These are phyloP conservation scores for Pogoniulus pusillus DNA, from an alignment of 2,797 vertebrate genomes.

Conservation along the genomic window DNA sequence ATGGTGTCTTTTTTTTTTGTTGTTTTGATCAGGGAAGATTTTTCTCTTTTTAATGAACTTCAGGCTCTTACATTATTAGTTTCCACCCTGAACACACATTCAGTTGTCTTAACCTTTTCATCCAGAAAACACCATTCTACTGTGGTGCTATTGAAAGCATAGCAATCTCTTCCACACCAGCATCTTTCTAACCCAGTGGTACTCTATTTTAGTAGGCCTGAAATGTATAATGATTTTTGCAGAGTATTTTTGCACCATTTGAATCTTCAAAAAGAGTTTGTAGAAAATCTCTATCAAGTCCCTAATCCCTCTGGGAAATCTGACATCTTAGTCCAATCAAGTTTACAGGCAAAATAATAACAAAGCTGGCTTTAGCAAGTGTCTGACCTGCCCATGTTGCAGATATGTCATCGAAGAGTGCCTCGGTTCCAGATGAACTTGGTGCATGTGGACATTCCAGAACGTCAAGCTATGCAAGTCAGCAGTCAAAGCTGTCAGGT, in stretches of 20 bases:
- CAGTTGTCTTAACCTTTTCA: not conserved
- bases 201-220: not conserved
- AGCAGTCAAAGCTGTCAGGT: conserved; percentile 98
- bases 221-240: not conserved
- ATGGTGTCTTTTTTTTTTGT: too few species aligned
- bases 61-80: not conserved
- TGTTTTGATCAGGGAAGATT: too few species aligned
- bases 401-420: conserved; percentile 88
- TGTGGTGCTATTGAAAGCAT: not conserved
- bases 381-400: conserved; percentile 41
- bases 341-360: not conserved
- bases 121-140: not conserved
- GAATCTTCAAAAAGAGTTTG: not conserved
- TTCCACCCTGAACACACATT: not conserved
- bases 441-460: conserved; percentile 92
- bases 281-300: not conserved
- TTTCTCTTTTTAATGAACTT: not conserved
- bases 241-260: not conserved
- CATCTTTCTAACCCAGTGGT: not conserved
- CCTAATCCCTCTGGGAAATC: not conserved
- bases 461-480: conserved; percentile 96
- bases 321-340: not conserved
- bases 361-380: not conserved
- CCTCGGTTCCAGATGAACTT: conserved; percentile 88
- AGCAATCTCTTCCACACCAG: not conserved